A percentile compares a stretch with the other conserved stretches of the same genome.
phyloP scores from a whole-genome alignment of 2,797 vertebrate species.

The Salarias fasciatus region DNA sequence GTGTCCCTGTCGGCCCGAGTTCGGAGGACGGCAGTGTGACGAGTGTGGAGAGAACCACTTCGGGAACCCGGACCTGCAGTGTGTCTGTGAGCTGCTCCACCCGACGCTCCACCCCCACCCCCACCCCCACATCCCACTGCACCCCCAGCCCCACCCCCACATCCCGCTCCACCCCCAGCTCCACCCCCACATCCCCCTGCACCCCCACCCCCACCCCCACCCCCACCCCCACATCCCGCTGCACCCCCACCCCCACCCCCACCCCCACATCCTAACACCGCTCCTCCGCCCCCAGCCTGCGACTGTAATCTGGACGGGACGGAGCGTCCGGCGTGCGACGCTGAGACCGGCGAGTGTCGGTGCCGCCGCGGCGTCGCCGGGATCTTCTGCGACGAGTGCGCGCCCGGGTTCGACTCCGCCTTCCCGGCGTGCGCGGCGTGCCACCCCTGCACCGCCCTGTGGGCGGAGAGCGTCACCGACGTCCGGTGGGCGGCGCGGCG shows the following conservation, averaged over 20 bases:
- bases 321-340: constrained; percentile 81
- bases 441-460: constrained; percentile 84
- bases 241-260: no score
- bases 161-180: no score
- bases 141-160: no score
- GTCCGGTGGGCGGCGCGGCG: constrained; percentile 67
- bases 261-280: no score
- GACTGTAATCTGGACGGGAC: constrained; percentile 86
- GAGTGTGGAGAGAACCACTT: constrained; percentile 89
- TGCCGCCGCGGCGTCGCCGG: constrained; percentile 82
- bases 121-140: no score
- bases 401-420: constrained; percentile 67
- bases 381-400: constrained; percentile 84
- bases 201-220: no score
- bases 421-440: constrained; percentile 87
- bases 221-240: no score
- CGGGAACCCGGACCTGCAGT: constrained; percentile 80
- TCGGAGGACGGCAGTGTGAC: constrained; percentile 82
- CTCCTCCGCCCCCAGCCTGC: constrained; percentile 76
- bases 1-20: constrained; percentile 84
- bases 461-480: constrained; percentile 74
- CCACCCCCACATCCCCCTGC: no score
- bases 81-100: constrained; percentile 79
- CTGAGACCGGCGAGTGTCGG: constrained; percentile 82
- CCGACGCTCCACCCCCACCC: no score